These are phyloP conservation scores for Genyomyrus donnyi DNA, from an alignment of 2,113 vertebrate genomes.

Conservation along the genomic window DNA sequence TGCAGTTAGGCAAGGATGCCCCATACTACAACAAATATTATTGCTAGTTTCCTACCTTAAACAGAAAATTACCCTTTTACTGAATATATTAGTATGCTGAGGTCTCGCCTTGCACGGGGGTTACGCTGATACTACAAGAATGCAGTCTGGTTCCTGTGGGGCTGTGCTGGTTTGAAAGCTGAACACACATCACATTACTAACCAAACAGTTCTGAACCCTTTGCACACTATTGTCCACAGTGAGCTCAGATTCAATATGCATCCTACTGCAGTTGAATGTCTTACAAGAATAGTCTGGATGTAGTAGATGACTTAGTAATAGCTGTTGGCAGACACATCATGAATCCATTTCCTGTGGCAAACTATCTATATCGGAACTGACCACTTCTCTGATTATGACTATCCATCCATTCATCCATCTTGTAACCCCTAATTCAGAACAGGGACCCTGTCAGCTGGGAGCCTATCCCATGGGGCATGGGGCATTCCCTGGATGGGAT, in stretches of 20 bases:
- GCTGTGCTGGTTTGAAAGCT: background rate
- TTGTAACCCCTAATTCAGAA: background rate
- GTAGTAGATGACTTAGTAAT: background rate
- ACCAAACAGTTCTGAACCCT: background rate
- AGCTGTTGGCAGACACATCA: background rate
- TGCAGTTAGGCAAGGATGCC: background rate
- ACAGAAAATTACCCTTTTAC: background rate
- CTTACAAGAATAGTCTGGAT: background rate
- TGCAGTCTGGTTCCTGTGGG: background rate
- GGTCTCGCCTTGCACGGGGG: background rate
- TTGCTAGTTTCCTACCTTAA: background rate
- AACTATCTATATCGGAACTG: background rate
- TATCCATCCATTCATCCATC: background rate
- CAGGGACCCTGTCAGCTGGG: background rate
- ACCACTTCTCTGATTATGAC: background rate
- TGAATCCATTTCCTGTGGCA: background rate
- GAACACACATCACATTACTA: background rate
- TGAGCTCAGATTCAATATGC: background rate
- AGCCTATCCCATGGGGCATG: background rate
- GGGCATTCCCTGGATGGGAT: background rate
- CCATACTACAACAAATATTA: background rate
- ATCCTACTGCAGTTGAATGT: background rate
- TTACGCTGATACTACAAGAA: background rate
- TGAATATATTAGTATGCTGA: background rate
- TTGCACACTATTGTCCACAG: background rate